Evolutionary conservation across 2,888 invertebrate species (phyloP).

Genomic region (Ormyrus rosae): DNA sequence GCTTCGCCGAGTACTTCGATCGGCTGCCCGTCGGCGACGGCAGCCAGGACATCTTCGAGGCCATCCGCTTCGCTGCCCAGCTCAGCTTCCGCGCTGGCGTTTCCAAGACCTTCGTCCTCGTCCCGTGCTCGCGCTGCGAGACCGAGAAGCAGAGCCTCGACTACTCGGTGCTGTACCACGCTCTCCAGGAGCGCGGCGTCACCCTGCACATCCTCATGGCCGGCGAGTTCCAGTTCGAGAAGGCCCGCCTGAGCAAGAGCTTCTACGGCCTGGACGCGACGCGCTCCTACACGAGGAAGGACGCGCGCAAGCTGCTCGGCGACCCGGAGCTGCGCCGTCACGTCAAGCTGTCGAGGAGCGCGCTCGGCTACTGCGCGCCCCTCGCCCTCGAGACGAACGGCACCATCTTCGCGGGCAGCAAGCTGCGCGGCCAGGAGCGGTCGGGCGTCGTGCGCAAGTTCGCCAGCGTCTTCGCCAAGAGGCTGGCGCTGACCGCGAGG

Average conservation of each 20-base stretch:
- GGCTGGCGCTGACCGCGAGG: slow-evolving; percentile 80
- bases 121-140: slow-evolving; percentile 88
- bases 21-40: slow-evolving; percentile 83
- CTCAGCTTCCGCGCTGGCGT: slow-evolving; percentile 89
- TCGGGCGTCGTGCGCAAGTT: slow-evolving; percentile 80
- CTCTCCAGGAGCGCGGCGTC: slow-evolving; percentile 87
- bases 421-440: slow-evolving; percentile 77
- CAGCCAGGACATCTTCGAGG: slow-evolving; percentile 85
- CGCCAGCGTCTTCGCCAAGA: slow-evolving; percentile 81
- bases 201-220: slow-evolving; percentile 90
- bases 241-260: slow-evolving; percentile 83
- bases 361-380: slow-evolving; percentile 87
- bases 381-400: slow-evolving; percentile 91
- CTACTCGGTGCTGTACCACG: slow-evolving; percentile 88
- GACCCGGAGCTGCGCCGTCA: slow-evolving; percentile 85
- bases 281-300: slow-evolving; percentile 88
- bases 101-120: slow-evolving; percentile 87
- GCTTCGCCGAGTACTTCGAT: slow-evolving; percentile 82
- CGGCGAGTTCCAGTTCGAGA: slow-evolving; percentile 86
- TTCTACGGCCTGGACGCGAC: slow-evolving; percentile 88
- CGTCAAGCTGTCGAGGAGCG: slow-evolving; percentile 85
- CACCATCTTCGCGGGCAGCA: slow-evolving; percentile 81
- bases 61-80: slow-evolving; percentile 84
- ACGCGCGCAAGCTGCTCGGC: slow-evolving; percentile 82
- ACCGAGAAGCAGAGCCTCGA: slow-evolving; percentile 85